phyloP scores from a whole-genome alignment of 2,888 invertebrate genomes.

The Chrysomela aeneicollis region DNA sequence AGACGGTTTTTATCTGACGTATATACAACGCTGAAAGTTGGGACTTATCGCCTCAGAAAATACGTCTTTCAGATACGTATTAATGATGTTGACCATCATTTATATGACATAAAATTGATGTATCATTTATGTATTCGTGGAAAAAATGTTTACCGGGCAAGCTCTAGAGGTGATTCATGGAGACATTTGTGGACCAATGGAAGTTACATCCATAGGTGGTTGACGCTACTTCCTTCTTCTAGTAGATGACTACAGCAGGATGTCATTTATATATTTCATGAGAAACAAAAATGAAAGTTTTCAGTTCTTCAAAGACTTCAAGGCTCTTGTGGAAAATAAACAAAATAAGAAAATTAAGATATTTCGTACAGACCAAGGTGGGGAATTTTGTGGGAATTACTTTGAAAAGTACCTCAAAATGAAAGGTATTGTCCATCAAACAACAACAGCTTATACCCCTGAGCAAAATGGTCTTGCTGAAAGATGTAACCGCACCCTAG shows the following conservation, averaged over 20 bases:
- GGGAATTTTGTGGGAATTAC: background rate
- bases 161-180: no score
- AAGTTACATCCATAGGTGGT: constrained; percentile 39
- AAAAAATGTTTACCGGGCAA: no score
- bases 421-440: constrained; percentile 42
- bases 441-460: constrained; percentile 40
- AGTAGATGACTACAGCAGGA: constrained; percentile 44
- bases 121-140: no score
- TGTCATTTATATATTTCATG: constrained; percentile 41
- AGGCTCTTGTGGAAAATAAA: constrained; percentile 43
- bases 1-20: no score
- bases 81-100: no score
- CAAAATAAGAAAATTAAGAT: constrained; percentile 38
- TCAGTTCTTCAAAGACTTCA: constrained; percentile 32
- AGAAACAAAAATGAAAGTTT: constrained; percentile 18
- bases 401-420: constrained; percentile 28
- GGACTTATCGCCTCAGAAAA: no score
- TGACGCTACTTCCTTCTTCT: constrained; percentile 48
- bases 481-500: constrained; percentile 34
- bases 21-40: no score
- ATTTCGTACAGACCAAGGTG: constrained; percentile 32
- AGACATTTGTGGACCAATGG: no score
- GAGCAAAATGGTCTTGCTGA: constrained; percentile 46
- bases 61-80: no score
- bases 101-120: no score